Evolutionary conservation across 2,888 invertebrate genomes (phyloP), one percentile per base, ranked within the genome.

Genomic region (Drosophila emarginata): DNA sequence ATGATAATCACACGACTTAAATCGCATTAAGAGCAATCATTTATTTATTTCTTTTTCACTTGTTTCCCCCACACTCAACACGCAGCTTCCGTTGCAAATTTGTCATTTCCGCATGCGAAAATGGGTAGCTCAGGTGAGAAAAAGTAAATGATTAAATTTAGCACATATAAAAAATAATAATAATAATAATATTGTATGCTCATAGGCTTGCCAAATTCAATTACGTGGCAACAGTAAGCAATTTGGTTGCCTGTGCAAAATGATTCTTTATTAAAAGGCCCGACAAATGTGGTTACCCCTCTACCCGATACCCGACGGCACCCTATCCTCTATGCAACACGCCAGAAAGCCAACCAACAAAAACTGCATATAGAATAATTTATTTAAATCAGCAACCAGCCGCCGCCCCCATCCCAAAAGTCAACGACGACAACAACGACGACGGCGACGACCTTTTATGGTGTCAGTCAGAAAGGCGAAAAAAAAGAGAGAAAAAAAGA

Each of bases 291-390:
- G 62, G 63, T 21, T 21, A 11, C 18, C 45, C 21, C 45, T 21
- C 45, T 21, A 32, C 21, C 15, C 37, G n/a, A n/a, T 37, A 9
- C 40, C 40, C 40, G 4, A 4, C 18, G 0, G 32, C 26, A 52
- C 54, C 53, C 28, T 36, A 14, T 51, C 14, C 28, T 28, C 26
- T 52, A 39, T 69, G 72, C 65, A 59, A 50, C 40, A 54, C 32
- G 15, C 50, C 66, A 58, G 63, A 64, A 61, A 66, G 32, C 11
- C 32, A 32, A 4, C 11, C 26, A 50, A 77, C 78, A 78, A 81
- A 79, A 81, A 83, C 72, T 74, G 81, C 87, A 84, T 87, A 87
- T 77, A 81, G 81, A 87, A 84, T 84, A 79, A 84, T 82, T 86
- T 86, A 85, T 86, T 85, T 84, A 85, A 85, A 86, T 84, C 82